Base-by-base conservation (phyloP, 2,888 invertebrate genomes). In the Philhelius pedissequus region DNA sequence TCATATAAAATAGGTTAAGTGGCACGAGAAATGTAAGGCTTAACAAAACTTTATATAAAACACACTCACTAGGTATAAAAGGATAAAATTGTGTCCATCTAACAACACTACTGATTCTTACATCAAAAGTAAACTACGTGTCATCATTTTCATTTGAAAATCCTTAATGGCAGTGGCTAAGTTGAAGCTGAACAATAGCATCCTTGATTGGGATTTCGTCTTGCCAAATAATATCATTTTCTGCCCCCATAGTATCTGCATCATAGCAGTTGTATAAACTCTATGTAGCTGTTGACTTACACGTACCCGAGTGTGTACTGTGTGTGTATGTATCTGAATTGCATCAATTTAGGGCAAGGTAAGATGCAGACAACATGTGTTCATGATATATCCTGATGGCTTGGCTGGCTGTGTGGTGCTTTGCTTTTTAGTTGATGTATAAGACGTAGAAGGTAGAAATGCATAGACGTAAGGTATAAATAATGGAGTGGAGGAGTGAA, bases 71-170 rank as follows among this genome's bases (percentile, higher is more conserved):
- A n/a, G n/a, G n/a, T n/a, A n/a, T n/a, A 35, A 35, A 54, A 30
- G 54, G 52, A 1, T 9, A 7, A 13, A 20, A 56, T 54, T 0
- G 30, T 30, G 30, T 32, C 20, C 1, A 56, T 56, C 56, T 56
- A 20, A 6, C 20, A 56, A 56, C 56, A 56, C 56, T 56, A 32
- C 11, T 11, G 11, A 13, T 20, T 56, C 56, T 56, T 56, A 2
- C 27, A 35, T 58, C 40, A 15, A 48, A 62, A 35, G 35, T 32
- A 68, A 78, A 64, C 32, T 73, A 62, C 54, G 78, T 83, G 82
- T 83, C 82, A 83, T 83, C 82, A 62, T 83, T 78, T 83, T 83
- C 73, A 64, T 83, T 74, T 35, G 78, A 74, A 83, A 78, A 78
- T 74, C 62, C 78, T 82, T 83, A 83, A 82, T 77, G 30, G 74